Evolutionary conservation across 2,888 invertebrate species (phyloP).

Genomic region (Aquatica leii): DNA sequence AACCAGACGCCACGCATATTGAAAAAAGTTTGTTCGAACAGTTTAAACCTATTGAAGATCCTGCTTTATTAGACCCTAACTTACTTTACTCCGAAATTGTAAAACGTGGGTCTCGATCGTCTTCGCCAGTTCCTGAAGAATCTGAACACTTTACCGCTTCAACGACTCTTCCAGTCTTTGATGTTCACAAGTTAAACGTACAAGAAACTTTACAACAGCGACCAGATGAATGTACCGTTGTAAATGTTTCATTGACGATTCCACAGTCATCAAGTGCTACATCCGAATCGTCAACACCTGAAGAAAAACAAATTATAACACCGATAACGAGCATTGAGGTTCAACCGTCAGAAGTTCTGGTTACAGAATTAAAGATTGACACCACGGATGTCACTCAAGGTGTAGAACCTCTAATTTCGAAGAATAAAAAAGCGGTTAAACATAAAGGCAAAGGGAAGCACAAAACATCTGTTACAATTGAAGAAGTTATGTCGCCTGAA

Average conservation of each 20-base stretch:
- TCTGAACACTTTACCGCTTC: constrained; percentile 47
- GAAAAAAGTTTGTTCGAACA: constrained; percentile 46
- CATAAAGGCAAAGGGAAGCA: constrained; percentile 56
- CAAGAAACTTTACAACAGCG: constrained; percentile 28
- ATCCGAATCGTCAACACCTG: background rate
- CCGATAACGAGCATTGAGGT: constrained; percentile 23
- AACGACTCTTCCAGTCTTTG: constrained; percentile 51
- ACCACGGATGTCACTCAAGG: background rate
- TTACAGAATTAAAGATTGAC: constrained; percentile 24
- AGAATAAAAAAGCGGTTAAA: constrained; percentile 39
- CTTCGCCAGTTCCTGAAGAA: constrained; percentile 46
- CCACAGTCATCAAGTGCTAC: constrained; percentile 2
- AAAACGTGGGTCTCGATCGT: constrained; percentile 49
- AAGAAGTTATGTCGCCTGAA: constrained; percentile 63
- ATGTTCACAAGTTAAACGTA: constrained; percentile 46
- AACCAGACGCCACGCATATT: constrained; percentile 41
- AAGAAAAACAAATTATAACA: constrained; percentile 4
- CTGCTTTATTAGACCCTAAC: constrained; percentile 45
- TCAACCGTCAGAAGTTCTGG: constrained; percentile 23
- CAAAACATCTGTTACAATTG: constrained; percentile 63
- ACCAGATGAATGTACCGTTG: constrained; percentile 17
- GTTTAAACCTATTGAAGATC: constrained; percentile 49
- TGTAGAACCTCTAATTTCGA: constrained; percentile 5
- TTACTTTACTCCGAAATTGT: constrained; percentile 54
- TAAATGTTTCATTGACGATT: constrained; percentile 20